A percentile compares a stretch with the other conserved stretches of the same genome.
Conservation (phyloP, 2,113 vertebrate species). For the Leptodactylus fuscus region DNA sequence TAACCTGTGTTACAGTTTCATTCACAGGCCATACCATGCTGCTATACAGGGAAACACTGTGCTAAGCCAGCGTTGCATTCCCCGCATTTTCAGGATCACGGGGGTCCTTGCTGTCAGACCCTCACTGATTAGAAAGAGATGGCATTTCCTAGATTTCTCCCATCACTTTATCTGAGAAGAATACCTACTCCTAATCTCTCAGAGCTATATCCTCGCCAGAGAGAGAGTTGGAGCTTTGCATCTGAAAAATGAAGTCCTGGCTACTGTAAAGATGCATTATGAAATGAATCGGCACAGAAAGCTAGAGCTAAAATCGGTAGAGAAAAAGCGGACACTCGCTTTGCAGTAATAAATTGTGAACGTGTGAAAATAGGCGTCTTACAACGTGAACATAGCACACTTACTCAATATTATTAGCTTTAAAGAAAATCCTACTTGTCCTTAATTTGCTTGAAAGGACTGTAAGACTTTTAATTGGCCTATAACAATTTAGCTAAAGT, state of each 20-base stretch:
- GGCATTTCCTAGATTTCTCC: too few relatives aligned
- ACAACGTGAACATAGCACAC: not conserved
- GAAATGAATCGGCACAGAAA: not conserved
- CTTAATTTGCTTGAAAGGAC: constrained; percentile 68
- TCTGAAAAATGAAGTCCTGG: not conserved
- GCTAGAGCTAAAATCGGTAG: not conserved
- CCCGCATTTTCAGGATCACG: too few relatives aligned
- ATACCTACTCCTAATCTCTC: too few relatives aligned
- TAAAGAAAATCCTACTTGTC: constrained; percentile 62
- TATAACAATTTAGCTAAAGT: constrained; percentile 68
- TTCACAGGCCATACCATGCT: too few relatives aligned
- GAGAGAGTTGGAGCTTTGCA: too few relatives aligned
- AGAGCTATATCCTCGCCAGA: too few relatives aligned
- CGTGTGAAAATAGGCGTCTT: not conserved
- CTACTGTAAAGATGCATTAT: not conserved
- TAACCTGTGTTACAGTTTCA: too few relatives aligned
- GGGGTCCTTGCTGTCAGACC: too few relatives aligned
- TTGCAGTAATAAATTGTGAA: not conserved
- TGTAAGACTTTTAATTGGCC: constrained; percentile 71
- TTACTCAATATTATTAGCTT: constrained; percentile 56
- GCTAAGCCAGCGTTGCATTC: too few relatives aligned
- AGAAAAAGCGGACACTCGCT: not conserved
- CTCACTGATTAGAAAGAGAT: too few relatives aligned
- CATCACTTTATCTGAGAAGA: too few relatives aligned
- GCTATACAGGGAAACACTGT: too few relatives aligned